These are phyloP conservation scores for Apostichopus californicus DNA, from an alignment of 35 echinoderm and acorn worm genomes.

Conservation along the genomic window DNA sequence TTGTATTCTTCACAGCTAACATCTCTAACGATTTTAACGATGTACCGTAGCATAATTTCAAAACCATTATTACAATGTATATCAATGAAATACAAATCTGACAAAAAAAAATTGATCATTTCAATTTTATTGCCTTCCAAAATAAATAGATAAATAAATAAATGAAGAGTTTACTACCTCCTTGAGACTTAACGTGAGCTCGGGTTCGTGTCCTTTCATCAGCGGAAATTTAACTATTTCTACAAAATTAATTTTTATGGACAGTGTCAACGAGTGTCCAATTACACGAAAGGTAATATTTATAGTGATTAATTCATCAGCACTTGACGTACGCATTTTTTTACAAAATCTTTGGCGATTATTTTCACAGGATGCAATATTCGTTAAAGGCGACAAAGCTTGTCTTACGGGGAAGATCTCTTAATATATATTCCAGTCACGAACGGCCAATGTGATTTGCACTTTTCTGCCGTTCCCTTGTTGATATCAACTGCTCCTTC, in stretches of 20 bases:
- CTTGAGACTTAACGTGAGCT: no score
- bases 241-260: background rate
- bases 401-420: background rate
- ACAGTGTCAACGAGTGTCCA: background rate
- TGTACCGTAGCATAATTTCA: no score
- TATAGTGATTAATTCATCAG: constrained; percentile 9
- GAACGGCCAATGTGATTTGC: background rate
- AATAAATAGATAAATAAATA: no score
- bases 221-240: background rate
- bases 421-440: constrained; percentile 7
- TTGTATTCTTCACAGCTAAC: no score
- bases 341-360: background rate
- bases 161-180: no score
- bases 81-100: no score
- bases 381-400: constrained; percentile 7
- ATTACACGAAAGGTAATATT: constrained; percentile 1
- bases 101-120: no score
- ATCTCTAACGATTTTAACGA: no score
- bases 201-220: background rate
- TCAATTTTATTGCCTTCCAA: no score
- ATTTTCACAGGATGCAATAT: background rate
- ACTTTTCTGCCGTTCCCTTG: background rate
- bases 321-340: background rate
- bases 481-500: background rate
- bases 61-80: no score